A percentile compares a stretch with the other conserved stretches of the same genome.
These are phyloP conservation scores for Trinectes maculatus DNA, from an alignment of 2,113 vertebrate genomes.

Conservation along the genomic window DNA sequence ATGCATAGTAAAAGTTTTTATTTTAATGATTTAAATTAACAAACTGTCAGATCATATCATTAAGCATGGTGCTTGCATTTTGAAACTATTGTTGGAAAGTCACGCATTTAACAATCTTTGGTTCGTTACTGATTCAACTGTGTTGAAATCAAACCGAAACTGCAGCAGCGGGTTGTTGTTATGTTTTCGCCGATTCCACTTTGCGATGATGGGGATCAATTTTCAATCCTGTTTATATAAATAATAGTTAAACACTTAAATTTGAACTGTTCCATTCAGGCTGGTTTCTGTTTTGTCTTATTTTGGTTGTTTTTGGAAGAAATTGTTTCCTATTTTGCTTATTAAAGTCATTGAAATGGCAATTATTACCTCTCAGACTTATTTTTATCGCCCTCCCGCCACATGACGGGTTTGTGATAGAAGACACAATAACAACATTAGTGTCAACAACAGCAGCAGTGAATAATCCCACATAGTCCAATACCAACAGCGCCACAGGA, in stretches of 20 bases:
- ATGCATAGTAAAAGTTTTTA: conserved; percentile 98
- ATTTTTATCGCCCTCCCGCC: conserved; percentile 60
- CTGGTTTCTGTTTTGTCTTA: conserved; percentile 99
- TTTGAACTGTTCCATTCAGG: conserved; percentile 99
- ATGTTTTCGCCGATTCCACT: conserved; percentile 95
- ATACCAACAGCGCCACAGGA: background rate
- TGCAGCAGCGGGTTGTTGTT: conserved; percentile 94
- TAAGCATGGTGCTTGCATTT: conserved; percentile 99
- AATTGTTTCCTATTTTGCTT: conserved; percentile 99
- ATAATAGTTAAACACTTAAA: conserved; percentile 91
- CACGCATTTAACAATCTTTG: conserved; percentile 95
- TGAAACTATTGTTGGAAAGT: conserved; percentile 97
- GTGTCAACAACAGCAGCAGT: background rate
- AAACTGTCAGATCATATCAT: conserved; percentile 94
- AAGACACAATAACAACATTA: conserved; percentile 8
- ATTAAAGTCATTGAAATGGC: conserved; percentile 99
- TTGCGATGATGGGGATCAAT: conserved; percentile 93
- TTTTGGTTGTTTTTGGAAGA: conserved; percentile 88
- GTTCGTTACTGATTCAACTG: conserved; percentile 99
- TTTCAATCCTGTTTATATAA: conserved; percentile 99
- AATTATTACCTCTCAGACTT: conserved; percentile 86
- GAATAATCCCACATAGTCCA: conserved; percentile 6
- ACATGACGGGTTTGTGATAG: background rate
- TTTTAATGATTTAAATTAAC: conserved; percentile 99
- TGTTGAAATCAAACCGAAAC: conserved; percentile 97